Percentiles rank a stretch among this genome's conserved stretches.
phyloP scores from a whole-genome alignment of 2,113 vertebrate genomes.

The Gopherus flavomarginatus region DNA sequence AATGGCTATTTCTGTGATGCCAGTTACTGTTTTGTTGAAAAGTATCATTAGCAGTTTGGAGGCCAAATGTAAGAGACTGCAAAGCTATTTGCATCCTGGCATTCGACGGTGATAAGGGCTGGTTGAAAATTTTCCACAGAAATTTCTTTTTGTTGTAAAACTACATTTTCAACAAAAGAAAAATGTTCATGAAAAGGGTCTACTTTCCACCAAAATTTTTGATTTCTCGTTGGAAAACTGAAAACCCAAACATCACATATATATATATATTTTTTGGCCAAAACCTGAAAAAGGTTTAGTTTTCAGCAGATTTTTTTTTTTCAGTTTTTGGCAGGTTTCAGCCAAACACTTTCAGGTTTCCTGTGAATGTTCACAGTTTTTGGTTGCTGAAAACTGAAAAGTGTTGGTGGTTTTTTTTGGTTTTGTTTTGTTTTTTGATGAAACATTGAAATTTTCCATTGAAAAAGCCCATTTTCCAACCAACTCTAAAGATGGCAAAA shows the following conservation, averaged over 20 bases:
- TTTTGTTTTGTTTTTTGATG: slow-evolving; percentile 12
- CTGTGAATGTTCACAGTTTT: not conserved
- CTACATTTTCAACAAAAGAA: slow-evolving; percentile 4
- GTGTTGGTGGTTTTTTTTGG: too few relatives aligned
- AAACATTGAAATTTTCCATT: slow-evolving; percentile 46
- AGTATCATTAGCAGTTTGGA: slow-evolving; percentile 14
- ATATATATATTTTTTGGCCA: not conserved
- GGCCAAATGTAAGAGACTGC: not conserved
- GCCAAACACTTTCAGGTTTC: not conserved
- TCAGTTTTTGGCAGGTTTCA: not conserved
- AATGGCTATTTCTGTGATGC: slow-evolving; percentile 74
- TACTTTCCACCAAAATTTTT: not conserved
- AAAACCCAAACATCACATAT: not conserved
- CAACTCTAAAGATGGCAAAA: slow-evolving; percentile 55
- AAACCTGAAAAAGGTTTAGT: not conserved
- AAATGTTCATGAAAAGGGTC: not conserved
- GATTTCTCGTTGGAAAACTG: not conserved
- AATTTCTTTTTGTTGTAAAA: not conserved
- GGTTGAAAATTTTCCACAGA: slow-evolving; percentile 1
- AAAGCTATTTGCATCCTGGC: not conserved
- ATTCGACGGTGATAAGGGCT: not conserved
- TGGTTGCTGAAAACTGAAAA: not conserved
- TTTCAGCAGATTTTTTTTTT: not conserved
- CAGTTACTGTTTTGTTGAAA: slow-evolving; percentile 61
- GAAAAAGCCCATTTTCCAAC: slow-evolving; percentile 16